Conservation (phyloP, 1,140 invertebrate genomes). For the Atta texana region DNA sequence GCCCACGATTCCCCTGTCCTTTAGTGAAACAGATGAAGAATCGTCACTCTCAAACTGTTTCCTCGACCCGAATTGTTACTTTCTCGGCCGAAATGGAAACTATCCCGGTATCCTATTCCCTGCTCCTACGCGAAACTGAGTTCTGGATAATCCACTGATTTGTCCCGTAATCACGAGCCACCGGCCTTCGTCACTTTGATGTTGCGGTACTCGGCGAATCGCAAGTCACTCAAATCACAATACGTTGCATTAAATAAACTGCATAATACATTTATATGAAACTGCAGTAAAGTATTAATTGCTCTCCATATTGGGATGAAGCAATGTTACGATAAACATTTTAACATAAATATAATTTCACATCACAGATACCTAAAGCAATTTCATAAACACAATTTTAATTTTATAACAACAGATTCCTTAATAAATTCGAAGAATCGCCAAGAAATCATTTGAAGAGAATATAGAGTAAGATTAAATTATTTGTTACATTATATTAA, state of each 20-base stretch:
- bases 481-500: not conserved
- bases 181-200: slow-evolving; percentile 19
- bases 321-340: not conserved
- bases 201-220: not conserved
- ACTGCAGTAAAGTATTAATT: not conserved
- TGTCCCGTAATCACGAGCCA: slow-evolving; percentile 56
- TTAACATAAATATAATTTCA: not conserved
- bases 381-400: not conserved
- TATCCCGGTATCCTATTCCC: slow-evolving; percentile 36
- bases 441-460: not conserved
- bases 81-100: slow-evolving; percentile 40
- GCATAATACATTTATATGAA: not conserved
- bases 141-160: slow-evolving; percentile 55
- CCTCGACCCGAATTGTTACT: slow-evolving; percentile 26
- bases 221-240: not conserved
- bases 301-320: not conserved
- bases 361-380: not conserved
- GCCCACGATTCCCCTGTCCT: not conserved
- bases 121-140: slow-evolving; percentile 33
- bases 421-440: not conserved
- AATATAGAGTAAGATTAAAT: not conserved
- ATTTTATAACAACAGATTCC: not conserved
- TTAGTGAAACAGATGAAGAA: slow-evolving; percentile 21
- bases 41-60: slow-evolving; percentile 33
- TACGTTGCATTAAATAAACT: not conserved